These are phyloP conservation scores for Clarias batrachus DNA, from an alignment of 2,113 vertebrate genomes.

Conservation along the genomic window DNA sequence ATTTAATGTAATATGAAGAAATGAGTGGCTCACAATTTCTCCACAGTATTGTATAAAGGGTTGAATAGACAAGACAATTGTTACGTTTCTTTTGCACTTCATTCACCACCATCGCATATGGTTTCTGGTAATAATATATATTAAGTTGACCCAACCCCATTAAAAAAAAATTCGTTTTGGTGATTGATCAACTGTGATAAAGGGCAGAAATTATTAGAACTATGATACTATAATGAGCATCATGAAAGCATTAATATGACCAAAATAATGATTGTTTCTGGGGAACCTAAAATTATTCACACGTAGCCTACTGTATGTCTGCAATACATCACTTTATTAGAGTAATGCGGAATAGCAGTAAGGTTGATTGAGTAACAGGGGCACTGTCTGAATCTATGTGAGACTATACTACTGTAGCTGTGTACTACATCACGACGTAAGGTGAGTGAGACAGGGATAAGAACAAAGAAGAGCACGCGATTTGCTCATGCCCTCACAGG, in stretches of 20 bases:
- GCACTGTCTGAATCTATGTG: constrained; percentile 2
- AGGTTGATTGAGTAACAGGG: background rate
- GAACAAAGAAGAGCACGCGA: background rate
- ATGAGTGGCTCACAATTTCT: too few species aligned
- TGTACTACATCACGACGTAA: background rate
- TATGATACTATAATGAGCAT: background rate
- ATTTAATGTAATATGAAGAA: too few species aligned
- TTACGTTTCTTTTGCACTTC: background rate
- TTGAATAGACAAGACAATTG: background rate
- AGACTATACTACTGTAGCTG: background rate
- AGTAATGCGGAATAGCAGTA: too few species aligned
- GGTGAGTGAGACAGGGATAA: background rate
- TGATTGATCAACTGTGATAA: background rate
- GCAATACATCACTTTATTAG: too few species aligned
- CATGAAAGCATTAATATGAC: background rate
- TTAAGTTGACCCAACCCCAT: background rate
- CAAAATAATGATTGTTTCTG: background rate
- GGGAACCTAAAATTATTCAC: background rate
- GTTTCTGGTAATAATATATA: background rate
- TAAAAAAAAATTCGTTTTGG: background rate
- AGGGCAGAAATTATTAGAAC: background rate
- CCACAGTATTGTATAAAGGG: background rate
- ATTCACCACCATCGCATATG: background rate
- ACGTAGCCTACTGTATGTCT: too few species aligned
- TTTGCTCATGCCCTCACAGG: constrained; percentile 50